Percentiles rank a stretch among this genome's conserved stretches.
Conservation (phyloP, 1,140 invertebrate species). For the Nebria ingens region DNA sequence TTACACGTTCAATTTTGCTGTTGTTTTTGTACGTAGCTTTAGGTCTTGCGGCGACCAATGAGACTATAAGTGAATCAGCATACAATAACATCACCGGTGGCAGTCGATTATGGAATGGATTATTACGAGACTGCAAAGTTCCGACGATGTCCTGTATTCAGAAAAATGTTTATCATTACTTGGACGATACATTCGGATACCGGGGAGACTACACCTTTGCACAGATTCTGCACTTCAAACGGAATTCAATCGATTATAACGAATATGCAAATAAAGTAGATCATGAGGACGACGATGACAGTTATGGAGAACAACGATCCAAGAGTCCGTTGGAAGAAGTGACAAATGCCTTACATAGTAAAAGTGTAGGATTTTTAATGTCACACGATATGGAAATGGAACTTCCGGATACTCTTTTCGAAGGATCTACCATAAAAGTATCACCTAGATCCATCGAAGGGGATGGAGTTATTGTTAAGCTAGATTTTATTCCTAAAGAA, state of each 20-base stretch:
- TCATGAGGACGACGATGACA: constrained; percentile 30
- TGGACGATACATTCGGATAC: constrained; percentile 51
- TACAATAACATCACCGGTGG: constrained; percentile 35
- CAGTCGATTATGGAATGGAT: constrained; percentile 57
- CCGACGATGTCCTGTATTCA: constrained; percentile 62
- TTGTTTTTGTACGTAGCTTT: not conserved
- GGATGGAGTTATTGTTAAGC: constrained; percentile 56
- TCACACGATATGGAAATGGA: constrained; percentile 61
- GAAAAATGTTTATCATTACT: constrained; percentile 58
- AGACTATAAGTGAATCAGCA: not conserved
- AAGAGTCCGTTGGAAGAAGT: constrained; percentile 58
- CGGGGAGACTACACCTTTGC: constrained; percentile 55
- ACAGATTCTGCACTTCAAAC: constrained; percentile 56
- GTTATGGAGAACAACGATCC: constrained; percentile 22
- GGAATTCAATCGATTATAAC: constrained; percentile 50
- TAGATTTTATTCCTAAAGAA: constrained; percentile 49
- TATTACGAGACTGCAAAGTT: constrained; percentile 55
- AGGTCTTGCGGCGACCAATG: not conserved
- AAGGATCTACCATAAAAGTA: constrained; percentile 56
- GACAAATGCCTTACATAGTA: constrained; percentile 53
- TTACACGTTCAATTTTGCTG: constrained; percentile 5
- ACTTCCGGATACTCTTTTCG: constrained; percentile 57
- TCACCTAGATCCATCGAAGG: constrained; percentile 60
- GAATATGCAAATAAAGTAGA: constrained; percentile 38
- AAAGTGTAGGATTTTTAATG: constrained; percentile 58